Evolutionary conservation across 2,797 vertebrate species (phyloP).

Genomic region (Anguilla pacifica): DNA sequence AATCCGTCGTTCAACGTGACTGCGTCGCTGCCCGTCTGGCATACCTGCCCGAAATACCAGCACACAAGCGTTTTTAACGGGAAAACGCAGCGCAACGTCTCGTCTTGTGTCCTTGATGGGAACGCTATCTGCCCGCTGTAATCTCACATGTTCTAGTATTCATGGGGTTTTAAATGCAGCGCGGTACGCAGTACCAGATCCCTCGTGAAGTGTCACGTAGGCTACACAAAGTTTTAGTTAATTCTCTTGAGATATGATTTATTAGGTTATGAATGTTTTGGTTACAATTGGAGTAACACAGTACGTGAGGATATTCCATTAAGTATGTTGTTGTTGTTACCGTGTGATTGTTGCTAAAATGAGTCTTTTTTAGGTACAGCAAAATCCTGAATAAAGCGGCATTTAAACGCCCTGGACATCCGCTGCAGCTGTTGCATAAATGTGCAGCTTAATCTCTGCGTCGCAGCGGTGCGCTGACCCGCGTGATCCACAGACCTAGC

Average conservation of each 20-base stretch:
- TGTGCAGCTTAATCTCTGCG: slow-evolving; percentile 3
- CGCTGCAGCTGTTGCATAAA: slow-evolving; percentile 13
- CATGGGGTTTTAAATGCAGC: background rate
- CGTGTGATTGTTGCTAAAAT: background rate
- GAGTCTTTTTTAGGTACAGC: background rate
- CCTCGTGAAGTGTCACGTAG: background rate
- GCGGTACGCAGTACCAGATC: background rate
- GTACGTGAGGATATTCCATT: background rate
- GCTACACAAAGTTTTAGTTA: background rate
- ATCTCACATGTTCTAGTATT: background rate
- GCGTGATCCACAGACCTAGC: background rate
- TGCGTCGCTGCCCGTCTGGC: background rate
- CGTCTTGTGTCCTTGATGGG: background rate
- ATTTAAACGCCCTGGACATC: background rate
- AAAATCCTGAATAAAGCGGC: background rate
- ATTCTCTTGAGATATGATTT: background rate
- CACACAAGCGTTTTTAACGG: background rate
- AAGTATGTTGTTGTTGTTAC: background rate
- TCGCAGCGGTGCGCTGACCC: background rate
- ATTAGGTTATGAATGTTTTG: background rate
- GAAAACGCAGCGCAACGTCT: background rate
- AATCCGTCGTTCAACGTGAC: slow-evolving; percentile 9
- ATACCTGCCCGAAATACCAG: slow-evolving; percentile 6
- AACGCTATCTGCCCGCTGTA: background rate
- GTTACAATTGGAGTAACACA: background rate